phyloP scores from a whole-genome alignment of 2,113 vertebrate species.

The Vombatus ursinus region DNA sequence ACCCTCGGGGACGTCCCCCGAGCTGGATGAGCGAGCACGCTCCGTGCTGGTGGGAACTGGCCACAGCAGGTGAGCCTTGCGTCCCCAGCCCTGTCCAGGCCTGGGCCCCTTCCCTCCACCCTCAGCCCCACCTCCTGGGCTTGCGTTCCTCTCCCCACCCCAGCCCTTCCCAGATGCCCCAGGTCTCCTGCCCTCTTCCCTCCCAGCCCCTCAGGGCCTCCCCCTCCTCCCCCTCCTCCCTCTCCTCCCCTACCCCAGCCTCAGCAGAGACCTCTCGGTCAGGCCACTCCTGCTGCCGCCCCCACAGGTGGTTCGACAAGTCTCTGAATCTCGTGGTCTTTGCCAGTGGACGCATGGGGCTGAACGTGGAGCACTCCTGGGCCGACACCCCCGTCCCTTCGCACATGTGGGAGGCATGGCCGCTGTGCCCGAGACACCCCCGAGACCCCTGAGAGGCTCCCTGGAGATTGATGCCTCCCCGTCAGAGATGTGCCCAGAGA shows the following conservation, averaged over 20 bases:
- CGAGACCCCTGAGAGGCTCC: too few relatives aligned
- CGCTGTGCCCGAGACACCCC: too few relatives aligned
- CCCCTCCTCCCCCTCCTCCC: background rate
- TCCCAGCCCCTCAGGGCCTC: background rate
- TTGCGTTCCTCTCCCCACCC: too few relatives aligned
- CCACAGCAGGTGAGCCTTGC: conserved; percentile 87
- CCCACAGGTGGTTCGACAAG: conserved; percentile 92
- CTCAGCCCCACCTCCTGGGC: background rate
- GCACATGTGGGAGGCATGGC: conserved; percentile 93
- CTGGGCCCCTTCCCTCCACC: background rate
- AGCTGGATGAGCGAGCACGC: conserved; percentile 88
- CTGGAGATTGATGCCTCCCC: too few relatives aligned
- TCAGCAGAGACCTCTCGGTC: background rate
- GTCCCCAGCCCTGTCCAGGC: rapidly evolving
- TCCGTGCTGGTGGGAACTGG: conserved; percentile 90
- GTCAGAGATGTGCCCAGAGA: too few relatives aligned
- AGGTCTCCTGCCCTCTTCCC: rapidly evolving
- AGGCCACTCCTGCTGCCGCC: background rate
- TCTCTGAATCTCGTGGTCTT: conserved; percentile 90
- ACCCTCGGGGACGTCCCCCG: conserved; percentile 85
- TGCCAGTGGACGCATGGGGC: conserved; percentile 90
- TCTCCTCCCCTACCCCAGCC: rapidly evolving
- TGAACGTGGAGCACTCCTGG: conserved; percentile 93
- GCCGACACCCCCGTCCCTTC: conserved; percentile 90
- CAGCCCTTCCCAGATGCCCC: background rate